These are phyloP conservation scores for Ectobius pallidus DNA, from an alignment of 2,888 invertebrate species.

Conservation along the genomic window DNA sequence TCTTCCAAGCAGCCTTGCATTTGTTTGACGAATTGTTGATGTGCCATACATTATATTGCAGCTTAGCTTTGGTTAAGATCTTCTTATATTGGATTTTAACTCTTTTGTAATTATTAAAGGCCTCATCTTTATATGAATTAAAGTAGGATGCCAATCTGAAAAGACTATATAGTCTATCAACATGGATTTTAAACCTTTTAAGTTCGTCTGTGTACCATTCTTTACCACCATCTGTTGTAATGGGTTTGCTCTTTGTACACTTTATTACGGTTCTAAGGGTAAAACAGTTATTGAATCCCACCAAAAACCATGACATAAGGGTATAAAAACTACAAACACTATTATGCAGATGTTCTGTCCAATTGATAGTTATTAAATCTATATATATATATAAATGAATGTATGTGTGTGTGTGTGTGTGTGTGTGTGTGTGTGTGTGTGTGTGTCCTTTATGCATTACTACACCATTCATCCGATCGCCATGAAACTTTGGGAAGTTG, in stretches of 20 bases:
- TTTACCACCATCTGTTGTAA: not conserved
- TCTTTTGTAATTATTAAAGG: not conserved
- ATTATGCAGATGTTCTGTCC: not conserved
- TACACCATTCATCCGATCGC: too few relatives aligned
- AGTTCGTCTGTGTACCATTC: not conserved
- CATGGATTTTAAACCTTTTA: not conserved
- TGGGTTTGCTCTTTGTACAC: not conserved
- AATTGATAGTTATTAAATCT: not conserved
- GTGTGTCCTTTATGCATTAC: too few relatives aligned
- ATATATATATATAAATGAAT: too few relatives aligned
- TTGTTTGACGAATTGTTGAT: not conserved
- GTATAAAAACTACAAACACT: not conserved
- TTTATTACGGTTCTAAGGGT: not conserved
- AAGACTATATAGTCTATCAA: not conserved
- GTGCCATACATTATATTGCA: not conserved
- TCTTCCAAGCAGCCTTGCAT: not conserved
- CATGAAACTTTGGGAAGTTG: too few relatives aligned
- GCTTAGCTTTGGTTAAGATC: not conserved
- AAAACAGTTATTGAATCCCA: not conserved
- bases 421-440: too few relatives aligned
- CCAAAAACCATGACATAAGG: not conserved
- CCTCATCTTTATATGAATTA: not conserved
- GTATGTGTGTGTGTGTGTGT: too few relatives aligned
- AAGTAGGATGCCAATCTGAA: not conserved
- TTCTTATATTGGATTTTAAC: too few relatives aligned